Conservation (phyloP, 2,888 invertebrate species). For the Minunthozetes semirufus region DNA sequence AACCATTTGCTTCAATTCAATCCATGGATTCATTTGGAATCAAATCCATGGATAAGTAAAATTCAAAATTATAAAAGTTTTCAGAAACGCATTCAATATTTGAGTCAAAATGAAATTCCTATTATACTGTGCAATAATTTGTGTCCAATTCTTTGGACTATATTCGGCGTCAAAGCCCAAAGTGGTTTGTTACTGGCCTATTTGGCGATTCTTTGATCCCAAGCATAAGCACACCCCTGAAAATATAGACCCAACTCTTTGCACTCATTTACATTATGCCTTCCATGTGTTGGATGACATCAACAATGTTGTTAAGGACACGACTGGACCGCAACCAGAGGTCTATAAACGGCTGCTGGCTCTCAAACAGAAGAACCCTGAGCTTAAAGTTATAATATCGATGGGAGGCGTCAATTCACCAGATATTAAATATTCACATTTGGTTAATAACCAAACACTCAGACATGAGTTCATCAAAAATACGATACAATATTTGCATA, state of each 20-base stretch:
- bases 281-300: conserved; percentile 62
- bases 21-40: too few relatives aligned
- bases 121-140: background rate
- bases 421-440: background rate
- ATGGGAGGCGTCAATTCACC: background rate
- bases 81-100: too few relatives aligned
- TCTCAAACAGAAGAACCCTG: background rate
- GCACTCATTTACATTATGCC: conserved; percentile 77
- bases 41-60: too few relatives aligned
- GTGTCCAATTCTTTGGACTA: background rate
- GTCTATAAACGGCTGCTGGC: background rate
- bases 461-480: background rate
- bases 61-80: too few relatives aligned
- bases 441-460: background rate
- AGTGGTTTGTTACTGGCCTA: conserved; percentile 22
- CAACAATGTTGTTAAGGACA: conserved; percentile 52
- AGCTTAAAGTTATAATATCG: background rate
- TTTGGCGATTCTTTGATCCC: background rate
- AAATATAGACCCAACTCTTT: conserved; percentile 65
- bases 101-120: too few relatives aligned
- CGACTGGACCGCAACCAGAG: background rate
- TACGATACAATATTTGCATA: background rate
- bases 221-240: conserved; percentile 53
- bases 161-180: background rate
- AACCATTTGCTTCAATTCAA: too few relatives aligned